Conservation (phyloP, 2,797 vertebrate species). For the Sebastes baramenuke region DNA sequence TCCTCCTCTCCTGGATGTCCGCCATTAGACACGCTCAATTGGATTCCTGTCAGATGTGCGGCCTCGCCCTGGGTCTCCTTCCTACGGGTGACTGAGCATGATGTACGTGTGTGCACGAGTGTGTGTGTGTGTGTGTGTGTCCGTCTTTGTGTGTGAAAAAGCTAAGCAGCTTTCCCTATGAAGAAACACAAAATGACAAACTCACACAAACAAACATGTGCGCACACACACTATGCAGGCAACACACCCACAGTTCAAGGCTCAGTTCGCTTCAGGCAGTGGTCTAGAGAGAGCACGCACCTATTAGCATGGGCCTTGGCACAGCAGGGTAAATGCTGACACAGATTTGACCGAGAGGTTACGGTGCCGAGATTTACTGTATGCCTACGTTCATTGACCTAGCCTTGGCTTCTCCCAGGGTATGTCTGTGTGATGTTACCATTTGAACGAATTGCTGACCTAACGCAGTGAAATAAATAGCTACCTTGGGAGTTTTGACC, state of each 20-base stretch:
- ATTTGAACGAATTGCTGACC: constrained; percentile 70
- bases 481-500: constrained; percentile 58
- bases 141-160: constrained; percentile 44
- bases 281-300: constrained; percentile 45
- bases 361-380: constrained; percentile 69
- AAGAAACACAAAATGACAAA: constrained; percentile 54
- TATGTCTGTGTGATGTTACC: constrained; percentile 55
- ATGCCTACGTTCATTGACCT: constrained; percentile 59
- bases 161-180: constrained; percentile 45
- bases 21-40: constrained; percentile 83
- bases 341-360: constrained; percentile 74
- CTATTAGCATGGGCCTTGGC: constrained; percentile 74
- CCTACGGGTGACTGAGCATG: constrained; percentile 80
- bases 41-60: constrained; percentile 83
- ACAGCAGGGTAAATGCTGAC: constrained; percentile 70
- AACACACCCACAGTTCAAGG: constrained; percentile 50
- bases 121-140: constrained; percentile 16
- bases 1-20: constrained; percentile 78
- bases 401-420: constrained; percentile 62
- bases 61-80: constrained; percentile 82
- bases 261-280: constrained; percentile 38
- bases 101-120: constrained; percentile 42
- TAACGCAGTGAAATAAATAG: constrained; percentile 61
- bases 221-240: background rate
- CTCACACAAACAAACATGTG: constrained; percentile 9